phyloP scores from a whole-genome alignment of 2,888 invertebrate genomes.

The Pocota personata region DNA sequence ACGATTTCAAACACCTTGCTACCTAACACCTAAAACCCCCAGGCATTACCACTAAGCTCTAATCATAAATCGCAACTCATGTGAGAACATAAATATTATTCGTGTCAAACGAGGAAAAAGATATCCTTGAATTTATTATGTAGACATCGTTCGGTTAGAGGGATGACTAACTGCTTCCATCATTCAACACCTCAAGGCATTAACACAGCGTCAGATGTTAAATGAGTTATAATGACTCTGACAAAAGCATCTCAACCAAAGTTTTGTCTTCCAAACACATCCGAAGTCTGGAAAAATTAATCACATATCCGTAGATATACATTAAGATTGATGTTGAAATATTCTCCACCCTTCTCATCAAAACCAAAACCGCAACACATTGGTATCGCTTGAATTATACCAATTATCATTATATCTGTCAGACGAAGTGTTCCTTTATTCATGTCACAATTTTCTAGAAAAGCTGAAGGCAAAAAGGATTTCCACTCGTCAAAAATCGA shows the following conservation, averaged over 20 bases:
- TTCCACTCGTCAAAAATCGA: constrained; percentile 1
- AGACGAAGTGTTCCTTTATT: constrained; percentile 7
- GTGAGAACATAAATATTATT: constrained; percentile 29
- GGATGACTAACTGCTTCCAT: neutral
- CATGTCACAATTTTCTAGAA: neutral
- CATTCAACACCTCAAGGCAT: constrained; percentile 5
- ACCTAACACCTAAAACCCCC: neutral
- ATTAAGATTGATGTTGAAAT: constrained; percentile 23
- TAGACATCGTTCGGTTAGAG: neutral
- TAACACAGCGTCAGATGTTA: neutral
- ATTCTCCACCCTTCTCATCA: neutral
- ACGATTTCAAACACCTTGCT: neutral
- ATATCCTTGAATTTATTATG: neutral
- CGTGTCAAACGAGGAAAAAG: neutral
- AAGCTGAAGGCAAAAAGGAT: neutral
- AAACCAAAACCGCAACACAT: neutral
- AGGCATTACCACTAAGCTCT: neutral
- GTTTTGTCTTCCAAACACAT: neutral
- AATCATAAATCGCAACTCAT: constrained; percentile 31
- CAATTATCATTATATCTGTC: constrained; percentile 5
- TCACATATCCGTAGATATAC: neutral
- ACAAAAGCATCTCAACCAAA: constrained; percentile 7
- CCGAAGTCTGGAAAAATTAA: neutral
- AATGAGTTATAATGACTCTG: constrained; percentile 26
- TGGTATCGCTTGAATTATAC: neutral